Conservation (phyloP, 2,797 vertebrate species). For the Chrosomus eos region DNA sequence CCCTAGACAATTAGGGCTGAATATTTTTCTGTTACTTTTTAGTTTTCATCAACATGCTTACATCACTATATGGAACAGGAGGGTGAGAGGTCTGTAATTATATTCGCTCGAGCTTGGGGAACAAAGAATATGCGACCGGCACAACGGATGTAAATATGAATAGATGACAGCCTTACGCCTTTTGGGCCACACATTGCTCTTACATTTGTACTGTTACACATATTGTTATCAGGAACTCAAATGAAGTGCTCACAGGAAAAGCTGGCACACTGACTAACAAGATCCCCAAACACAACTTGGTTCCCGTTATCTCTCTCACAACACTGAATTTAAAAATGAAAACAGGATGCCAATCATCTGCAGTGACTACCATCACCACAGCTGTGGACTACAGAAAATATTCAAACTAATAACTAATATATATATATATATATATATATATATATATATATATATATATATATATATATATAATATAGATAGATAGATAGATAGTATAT, state of each 20-base stretch:
- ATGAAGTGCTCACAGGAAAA: conserved; percentile 24
- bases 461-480: background rate
- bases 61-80: background rate
- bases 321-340: conserved; percentile 21
- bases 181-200: background rate
- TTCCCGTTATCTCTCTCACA: background rate
- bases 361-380: conserved; percentile 7
- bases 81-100: conserved; percentile 21
- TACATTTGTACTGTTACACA: conserved; percentile 2
- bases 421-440: background rate
- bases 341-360: conserved; percentile 20
- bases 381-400: conserved; percentile 5
- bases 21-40: background rate
- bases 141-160: background rate
- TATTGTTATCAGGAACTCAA: conserved; percentile 16
- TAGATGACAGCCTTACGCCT: background rate
- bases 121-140: background rate
- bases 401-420: conserved; percentile 31
- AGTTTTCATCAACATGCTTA: background rate
- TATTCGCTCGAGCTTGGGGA: background rate
- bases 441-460: conserved; percentile 12
- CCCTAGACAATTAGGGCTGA: conserved; percentile 8
- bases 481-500: no score
- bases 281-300: conserved; percentile 39
- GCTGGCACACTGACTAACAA: conserved; percentile 39